Conservation (phyloP, 2,888 invertebrate species). For the Hyppa rectilinea region DNA sequence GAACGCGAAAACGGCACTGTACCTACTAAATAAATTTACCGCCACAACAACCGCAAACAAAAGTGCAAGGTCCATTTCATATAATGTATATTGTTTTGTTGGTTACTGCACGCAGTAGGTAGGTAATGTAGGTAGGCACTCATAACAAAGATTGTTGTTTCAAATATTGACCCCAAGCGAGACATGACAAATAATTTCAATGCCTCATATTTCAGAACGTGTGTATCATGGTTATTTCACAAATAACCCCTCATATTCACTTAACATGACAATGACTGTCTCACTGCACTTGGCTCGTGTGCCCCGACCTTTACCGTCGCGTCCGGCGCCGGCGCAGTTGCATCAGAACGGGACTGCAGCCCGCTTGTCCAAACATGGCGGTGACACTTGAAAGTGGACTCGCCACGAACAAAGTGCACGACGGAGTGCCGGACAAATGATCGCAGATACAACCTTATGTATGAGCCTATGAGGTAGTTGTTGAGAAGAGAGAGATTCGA, state of each 20-base stretch:
- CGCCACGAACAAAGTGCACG: slow-evolving; percentile 48
- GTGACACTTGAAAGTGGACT: slow-evolving; percentile 66
- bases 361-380: slow-evolving; percentile 75
- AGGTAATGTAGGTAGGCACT: neutral
- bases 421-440: slow-evolving; percentile 55
- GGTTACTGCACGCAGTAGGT: neutral
- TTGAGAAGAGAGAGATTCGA: neutral
- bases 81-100: neutral
- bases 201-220: neutral
- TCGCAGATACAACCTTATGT: slow-evolving; percentile 38
- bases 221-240: neutral
- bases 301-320: slow-evolving; percentile 30
- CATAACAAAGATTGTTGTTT: neutral
- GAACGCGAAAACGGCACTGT: neutral
- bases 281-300: slow-evolving; percentile 17
- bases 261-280: slow-evolving; percentile 4
- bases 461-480: slow-evolving; percentile 5
- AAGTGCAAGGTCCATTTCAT: slow-evolving; percentile 25
- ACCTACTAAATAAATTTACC: neutral
- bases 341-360: slow-evolving; percentile 73
- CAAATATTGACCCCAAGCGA: neutral
- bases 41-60: slow-evolving; percentile 31
- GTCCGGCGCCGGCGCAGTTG: slow-evolving; percentile 69
- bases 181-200: neutral
- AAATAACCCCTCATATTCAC: neutral